Conservation (phyloP, 1,140 invertebrate species). For the Apocrypta bakeri region DNA sequence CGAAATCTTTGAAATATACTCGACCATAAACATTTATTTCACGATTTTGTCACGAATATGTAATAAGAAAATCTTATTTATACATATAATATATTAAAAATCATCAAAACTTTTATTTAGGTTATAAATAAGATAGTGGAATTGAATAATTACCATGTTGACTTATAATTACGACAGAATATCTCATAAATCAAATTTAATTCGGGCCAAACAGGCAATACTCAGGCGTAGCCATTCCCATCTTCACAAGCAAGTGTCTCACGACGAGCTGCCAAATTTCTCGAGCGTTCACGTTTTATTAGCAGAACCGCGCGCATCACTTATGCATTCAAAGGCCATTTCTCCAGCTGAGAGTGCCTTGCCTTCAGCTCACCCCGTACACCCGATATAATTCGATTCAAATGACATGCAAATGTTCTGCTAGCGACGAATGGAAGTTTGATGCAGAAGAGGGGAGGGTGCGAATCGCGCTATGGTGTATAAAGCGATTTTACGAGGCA, state of each 20-base stretch:
- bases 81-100: too few relatives aligned
- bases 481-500: constrained; percentile 52
- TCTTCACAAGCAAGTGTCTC: neutral
- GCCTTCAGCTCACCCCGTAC: constrained; percentile 11
- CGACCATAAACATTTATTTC: too few relatives aligned
- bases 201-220: too few relatives aligned
- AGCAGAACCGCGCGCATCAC: constrained; percentile 28
- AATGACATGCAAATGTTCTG: constrained; percentile 52
- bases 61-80: too few relatives aligned
- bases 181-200: too few relatives aligned
- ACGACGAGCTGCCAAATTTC: constrained; percentile 16
- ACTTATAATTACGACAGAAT: too few relatives aligned
- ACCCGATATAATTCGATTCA: constrained; percentile 45
- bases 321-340: constrained; percentile 46
- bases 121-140: too few relatives aligned
- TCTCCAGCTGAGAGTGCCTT: constrained; percentile 2
- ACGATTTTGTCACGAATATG: too few relatives aligned
- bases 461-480: constrained; percentile 16
- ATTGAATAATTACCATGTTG: too few relatives aligned
- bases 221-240: too few relatives aligned
- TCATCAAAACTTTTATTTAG: too few relatives aligned
- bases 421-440: constrained; percentile 4
- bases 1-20: too few relatives aligned
- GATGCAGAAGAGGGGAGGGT: constrained; percentile 10
- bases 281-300: constrained; percentile 35